Evolutionary conservation across 2,888 invertebrate species (phyloP), one percentile per base, ranked within the genome.

Genomic region (Conistra vaccinii): DNA sequence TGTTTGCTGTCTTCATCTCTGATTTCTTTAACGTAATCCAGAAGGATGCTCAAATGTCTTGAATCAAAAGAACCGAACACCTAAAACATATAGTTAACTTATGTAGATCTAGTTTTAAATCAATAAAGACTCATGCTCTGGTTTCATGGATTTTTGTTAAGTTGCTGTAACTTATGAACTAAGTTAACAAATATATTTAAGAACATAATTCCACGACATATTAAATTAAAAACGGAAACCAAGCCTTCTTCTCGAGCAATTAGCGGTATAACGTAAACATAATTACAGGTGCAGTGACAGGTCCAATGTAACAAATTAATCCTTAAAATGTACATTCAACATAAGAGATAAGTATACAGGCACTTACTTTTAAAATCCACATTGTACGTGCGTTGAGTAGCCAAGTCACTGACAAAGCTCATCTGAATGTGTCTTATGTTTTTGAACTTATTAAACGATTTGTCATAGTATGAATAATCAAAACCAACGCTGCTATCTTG

Each of bases 251-350:
- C 39, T n/a, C 35, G 53, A 51, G 78, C 62, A 75, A 26, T 77
- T 71, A 67, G 32, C 68, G 48, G 29, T 45, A 60, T 51, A 70
- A 58, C 17, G 35, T 58, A 61, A 73, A 81, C 66, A 69, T 60
- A 83, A 84, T 76, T 70, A 76, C 26, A 74, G 69, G 60, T 72
- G 51, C 61, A 73, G 51, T 76, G 69, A 74, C 76, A 84, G 53
- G 26, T 67, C 60, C 74, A 83, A 76, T 84, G 73, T 63, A 77
- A 72, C 57, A 23, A 68, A 81, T 68, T 84, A 73, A 76, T 78
- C 62, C 61, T 81, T 69, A 55, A 62, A 62, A 29, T 60, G 65
- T 76, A 78, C 66, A 73, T 20, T 35, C 55, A 3, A 62, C 4
- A 17, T 66, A 70, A 45, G 0, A 7, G 23, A 42, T 45, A 53